Base-by-base conservation (phyloP, 2,888 invertebrate species). In the Brachypalpus laphriformis region DNA sequence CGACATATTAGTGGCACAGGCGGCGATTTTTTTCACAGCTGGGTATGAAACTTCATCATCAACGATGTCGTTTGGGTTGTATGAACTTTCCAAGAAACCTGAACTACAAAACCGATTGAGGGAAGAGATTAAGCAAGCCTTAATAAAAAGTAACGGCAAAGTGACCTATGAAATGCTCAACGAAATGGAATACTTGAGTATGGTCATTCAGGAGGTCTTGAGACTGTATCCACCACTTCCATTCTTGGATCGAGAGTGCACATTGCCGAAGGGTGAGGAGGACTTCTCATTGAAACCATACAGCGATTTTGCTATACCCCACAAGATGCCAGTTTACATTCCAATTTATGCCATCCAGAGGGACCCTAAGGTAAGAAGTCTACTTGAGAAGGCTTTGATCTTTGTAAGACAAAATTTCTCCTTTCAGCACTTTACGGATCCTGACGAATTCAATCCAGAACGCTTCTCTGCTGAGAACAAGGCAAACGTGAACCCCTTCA, bases 21-120 rank as follows among this genome's bases (percentile, higher is more conserved):
- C 91, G 0, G 90, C 89, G 0, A 87, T 90, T 0, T 92, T 92
- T 78, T 90, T 91, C 3, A 88, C 90, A 1, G 92, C 91, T 1
- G 92, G 92, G 2, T 92, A 90, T 59, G 92, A 92, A 63, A 91
- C 92, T 0, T 89, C 90, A 54, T 93, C 89, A 66, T 91, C 93
- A 1, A 90, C 93, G 0, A 92, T 93, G 88, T 89, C 92, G 0
- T 91, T 93, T 86, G 89, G 90, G 0, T 89, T 92, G 8, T 90
- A 91, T 72, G 92, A 92, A 86, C 83, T 93, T 28, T 90, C 93
- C 0, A 90, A 90, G 25, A 88, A 92, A 14, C 91, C 90, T 0
- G 90, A 91, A 1, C 65, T 93, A 4, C 93, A 93, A 83, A 87
- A 90, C 1, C 90, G 90, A 22, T 78, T 93, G 7, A 88, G 92